Percentiles rank a stretch among this genome's conserved stretches.
Evolutionary conservation across 2,797 vertebrate species (phyloP).

Genomic region (Sarcoramphus papa): DNA sequence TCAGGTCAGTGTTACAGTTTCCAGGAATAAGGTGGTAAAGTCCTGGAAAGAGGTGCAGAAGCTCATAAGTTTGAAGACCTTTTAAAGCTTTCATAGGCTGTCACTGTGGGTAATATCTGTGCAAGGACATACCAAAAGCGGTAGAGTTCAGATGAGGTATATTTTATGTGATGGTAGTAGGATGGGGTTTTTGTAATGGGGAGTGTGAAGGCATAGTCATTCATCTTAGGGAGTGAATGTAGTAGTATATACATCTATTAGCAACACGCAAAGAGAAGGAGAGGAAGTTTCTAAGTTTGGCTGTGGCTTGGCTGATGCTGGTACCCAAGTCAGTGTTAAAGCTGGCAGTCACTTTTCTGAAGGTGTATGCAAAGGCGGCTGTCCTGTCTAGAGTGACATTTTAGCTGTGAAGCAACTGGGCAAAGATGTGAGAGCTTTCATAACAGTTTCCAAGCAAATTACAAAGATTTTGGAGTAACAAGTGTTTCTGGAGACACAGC

Average conservation of each 20-base stretch:
- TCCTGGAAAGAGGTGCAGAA: neutral
- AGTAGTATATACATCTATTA: neutral
- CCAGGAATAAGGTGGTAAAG: slow-evolving; percentile 19
- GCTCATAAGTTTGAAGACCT: neutral
- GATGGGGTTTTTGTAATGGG: neutral
- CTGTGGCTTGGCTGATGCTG: neutral
- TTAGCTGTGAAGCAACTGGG: neutral
- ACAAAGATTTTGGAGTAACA: neutral
- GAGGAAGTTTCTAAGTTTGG: neutral
- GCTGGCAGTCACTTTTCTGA: neutral
- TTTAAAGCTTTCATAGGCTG: slow-evolving; percentile 17
- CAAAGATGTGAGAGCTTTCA: neutral
- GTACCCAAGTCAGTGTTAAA: neutral
- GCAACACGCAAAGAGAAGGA: neutral
- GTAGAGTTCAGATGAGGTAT: neutral
- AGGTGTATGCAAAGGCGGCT: neutral
- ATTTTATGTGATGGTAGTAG: neutral
- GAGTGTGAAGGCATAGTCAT: neutral
- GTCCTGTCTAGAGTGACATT: neutral
- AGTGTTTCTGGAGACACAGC: neutral
- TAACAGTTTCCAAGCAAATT: neutral
- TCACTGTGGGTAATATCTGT: neutral
- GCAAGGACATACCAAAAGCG: neutral
- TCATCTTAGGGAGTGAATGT: neutral
- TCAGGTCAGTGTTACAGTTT: slow-evolving; percentile 1